Conservation (phyloP, 2,888 invertebrate genomes). For the Meloe dianella region DNA sequence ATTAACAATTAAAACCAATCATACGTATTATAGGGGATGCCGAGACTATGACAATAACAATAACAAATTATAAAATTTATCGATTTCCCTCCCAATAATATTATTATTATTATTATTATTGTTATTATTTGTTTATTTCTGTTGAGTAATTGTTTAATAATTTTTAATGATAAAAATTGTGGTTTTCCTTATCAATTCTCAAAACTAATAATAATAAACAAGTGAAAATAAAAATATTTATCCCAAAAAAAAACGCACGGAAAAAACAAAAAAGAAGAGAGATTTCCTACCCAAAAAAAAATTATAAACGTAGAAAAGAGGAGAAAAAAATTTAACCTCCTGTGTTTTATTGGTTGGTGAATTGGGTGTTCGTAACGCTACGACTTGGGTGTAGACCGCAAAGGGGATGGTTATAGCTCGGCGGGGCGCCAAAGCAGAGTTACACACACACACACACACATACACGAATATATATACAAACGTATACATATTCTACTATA, state of each 20-base stretch:
- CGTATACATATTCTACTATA: background rate
- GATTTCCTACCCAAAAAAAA: too few species aligned
- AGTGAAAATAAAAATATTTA: slow-evolving; percentile 1
- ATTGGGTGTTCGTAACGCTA: slow-evolving; percentile 48
- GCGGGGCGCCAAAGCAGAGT: slow-evolving; percentile 57
- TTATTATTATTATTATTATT: background rate
- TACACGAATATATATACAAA: background rate
- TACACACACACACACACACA: slow-evolving; percentile 33
- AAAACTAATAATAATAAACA: background rate
- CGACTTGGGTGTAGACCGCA: slow-evolving; percentile 55
- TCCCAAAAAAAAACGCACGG: too few species aligned
- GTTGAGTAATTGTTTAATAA: background rate
- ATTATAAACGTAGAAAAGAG: background rate
- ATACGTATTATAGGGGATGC: too few species aligned
- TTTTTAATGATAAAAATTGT: background rate
- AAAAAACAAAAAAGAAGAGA: too few species aligned
- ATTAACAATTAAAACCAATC: too few species aligned
- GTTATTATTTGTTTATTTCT: slow-evolving; percentile 12
- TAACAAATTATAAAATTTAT: too few species aligned
- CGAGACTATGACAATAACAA: too few species aligned
- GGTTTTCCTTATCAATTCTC: background rate
- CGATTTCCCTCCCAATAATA: background rate
- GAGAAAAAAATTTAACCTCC: slow-evolving; percentile 3
- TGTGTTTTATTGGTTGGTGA: slow-evolving; percentile 18
- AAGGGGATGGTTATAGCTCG: slow-evolving; percentile 60